Base-by-base conservation (phyloP, 2,888 invertebrate genomes). In the Leucophora obtusa region DNA sequence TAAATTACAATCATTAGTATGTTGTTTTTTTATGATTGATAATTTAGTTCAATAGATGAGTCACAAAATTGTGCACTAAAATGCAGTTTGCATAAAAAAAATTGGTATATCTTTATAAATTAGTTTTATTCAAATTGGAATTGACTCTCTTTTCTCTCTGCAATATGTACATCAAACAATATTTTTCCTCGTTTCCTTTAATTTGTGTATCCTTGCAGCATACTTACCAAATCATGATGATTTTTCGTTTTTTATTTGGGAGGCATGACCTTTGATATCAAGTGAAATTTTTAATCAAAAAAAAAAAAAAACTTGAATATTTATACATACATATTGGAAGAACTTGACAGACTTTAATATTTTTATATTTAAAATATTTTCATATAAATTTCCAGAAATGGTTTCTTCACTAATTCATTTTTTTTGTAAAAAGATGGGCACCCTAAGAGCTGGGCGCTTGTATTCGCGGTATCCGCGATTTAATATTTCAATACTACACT, bases 221-320 rank as follows among this genome's bases (percentile, higher is more conserved):
- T 59, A 43, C 38, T n/a, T 18, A 73, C 10, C 11, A 18, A 3
- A 21, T 10, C 43, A 11, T n/a, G 6, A 47, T 47, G 43, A 47
- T 47, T 50, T 17, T 73, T 21, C 18, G 8, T 47, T 35, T 60
- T 73, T 70, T 2, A 3, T 79, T 70, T 79, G 59, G 53, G 63
- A 69, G 63, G 28, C 63, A 79, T 69, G 73, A 79, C 58, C 56
- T 75, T 75, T 69, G 17, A 63, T 56, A 54, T 51, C 28, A 14
- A 47, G n/a, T n/a, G 43, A 47, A 47, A 47, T 38, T 38, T 38
- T 28, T 1, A 50, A 54, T 28, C 6, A 10, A 24, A 53, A 53
- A 21, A 15, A 7, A 24, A 11, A 1, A 21, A 21, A 21, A 21
- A 21, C 21, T 28, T 28, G 7, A 7, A 28, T 2, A 24, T 24